Evolutionary conservation across 2,113 vertebrate species (phyloP), one percentile per base, ranked within the genome.

Genomic region (Nothobranchius furzeri): DNA sequence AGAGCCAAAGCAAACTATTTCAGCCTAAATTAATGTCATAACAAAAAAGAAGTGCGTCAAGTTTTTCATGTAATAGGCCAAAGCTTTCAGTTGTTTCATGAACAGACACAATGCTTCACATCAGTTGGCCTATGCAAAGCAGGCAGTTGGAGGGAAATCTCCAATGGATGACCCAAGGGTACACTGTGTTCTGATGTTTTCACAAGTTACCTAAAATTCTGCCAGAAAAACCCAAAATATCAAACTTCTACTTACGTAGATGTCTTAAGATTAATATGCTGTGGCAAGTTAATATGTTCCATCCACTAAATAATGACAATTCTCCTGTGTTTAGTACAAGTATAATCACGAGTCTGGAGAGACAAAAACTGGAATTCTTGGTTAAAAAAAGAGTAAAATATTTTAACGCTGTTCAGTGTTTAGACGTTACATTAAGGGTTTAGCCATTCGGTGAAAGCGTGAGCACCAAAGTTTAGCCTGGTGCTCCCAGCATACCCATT

Each of bases 71-170:
- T 75, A 73, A 59, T 57, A 53, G 61, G 57, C 70, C 63, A 70
- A 37, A n/a, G 66, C 70, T 68, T 78, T 30, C 60, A 60, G 53
- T 74, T 67, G n/a, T 50, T 50, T 50, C 70, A 66, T 68, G 70
- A 73, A 85, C 66, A 53, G 48, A 80, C 24, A 7, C 15, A 67
- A 37, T 14, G 43, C 66, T 70, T 14, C 43, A 68, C 51, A 65
- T 79, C 69, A 40, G 60, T 75, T 81, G 64, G 53, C 25, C 54
- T 75, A 73, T 78, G 78, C 73, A 83, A 78, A 82, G 49, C 52
- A 76, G 70, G 46, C 37, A 63, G 61, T 49, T 71, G 54, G n/a
- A 49, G 42, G 54, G 56, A 61, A 14, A 52, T 61, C 50, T 50
- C n/a, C 14, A 30, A 30, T 30, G 30, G 30, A 30, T 30, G 30